These are phyloP conservation scores for Caerostris extrusa DNA, from an alignment of 1,140 invertebrate species.

Conservation along the genomic window DNA sequence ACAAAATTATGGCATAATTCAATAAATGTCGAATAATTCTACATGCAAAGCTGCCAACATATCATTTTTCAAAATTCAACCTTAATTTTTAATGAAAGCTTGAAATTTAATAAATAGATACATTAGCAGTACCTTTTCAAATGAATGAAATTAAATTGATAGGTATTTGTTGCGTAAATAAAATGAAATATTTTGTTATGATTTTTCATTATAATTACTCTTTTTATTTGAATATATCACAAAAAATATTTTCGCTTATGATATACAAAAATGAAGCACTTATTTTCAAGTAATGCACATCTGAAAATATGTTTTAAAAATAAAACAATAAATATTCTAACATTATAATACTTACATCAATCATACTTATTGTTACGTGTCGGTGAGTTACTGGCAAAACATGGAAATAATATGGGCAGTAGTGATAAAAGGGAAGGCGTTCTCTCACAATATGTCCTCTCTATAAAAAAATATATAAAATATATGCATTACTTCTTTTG, in stretches of 20 bases:
- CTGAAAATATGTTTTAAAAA: not conserved
- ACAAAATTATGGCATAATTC: too few species aligned
- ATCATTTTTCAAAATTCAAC: too few species aligned
- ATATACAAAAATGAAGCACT: not conserved
- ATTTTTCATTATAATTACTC: not conserved
- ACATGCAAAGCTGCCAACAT: too few species aligned
- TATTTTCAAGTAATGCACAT: not conserved
- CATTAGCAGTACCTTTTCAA: too few species aligned
- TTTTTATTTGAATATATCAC: not conserved
- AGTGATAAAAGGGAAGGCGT: not conserved
- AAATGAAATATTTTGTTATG: not conserved
- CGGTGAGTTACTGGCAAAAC: constrained; percentile 48
- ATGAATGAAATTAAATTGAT: too few species aligned
- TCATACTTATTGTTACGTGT: constrained; percentile 47
- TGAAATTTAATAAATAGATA: too few species aligned
- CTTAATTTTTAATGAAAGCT: too few species aligned
- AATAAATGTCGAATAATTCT: too few species aligned
- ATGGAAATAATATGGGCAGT: constrained; percentile 45
- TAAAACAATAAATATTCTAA: not conserved
- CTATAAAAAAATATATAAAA: constrained; percentile 1
- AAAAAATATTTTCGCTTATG: not conserved
- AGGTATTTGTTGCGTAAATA: too few species aligned
- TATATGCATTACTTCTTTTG: too few species aligned
- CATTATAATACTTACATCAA: constrained; percentile 56
- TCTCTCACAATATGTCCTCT: constrained; percentile 45